Evolutionary conservation across 1,140 invertebrate species (phyloP), one percentile per base, ranked within the genome.

Genomic region (Drosophila santomea): DNA sequence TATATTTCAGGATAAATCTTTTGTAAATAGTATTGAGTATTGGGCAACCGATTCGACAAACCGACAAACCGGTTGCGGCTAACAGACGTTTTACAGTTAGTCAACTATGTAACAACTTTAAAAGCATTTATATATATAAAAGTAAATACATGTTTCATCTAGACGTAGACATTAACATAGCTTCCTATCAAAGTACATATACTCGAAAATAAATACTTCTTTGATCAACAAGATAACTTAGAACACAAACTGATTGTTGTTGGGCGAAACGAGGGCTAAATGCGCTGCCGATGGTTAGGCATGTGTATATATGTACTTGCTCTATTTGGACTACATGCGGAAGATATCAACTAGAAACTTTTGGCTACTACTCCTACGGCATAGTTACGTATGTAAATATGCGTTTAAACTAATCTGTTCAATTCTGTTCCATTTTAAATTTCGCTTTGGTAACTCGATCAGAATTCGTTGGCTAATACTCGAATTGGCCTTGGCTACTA

Each of bases 291-390:
- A 56, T 69, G 62, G 36, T 55, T 48, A 17, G 11, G 25, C 50
- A 67, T 47, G 35, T 50, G 38, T 55, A 79, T 17, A 48, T 43
- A 39, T 39, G 38, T 39, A 39, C 7, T 32, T 32, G 58, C 58
- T 25, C n/a, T 67, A 56, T 59, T 39, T 15, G 48, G 45, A 51
- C 32, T 64, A 54, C 38, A 71, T 47, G 57, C 55, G 83, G 74
- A 86, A 86, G 78, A 78, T 75, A 61, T 85, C 45, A 57, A 64
- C 60, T 74, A 80, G n/a, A 51, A 52, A 56, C 28, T 63, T 72
- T 90, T 88, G 85, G 80, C 80, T 80, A 84, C 84, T 50, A 77
- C 80, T 85, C 68, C 79, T 60, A 69, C 76, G 77, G 73, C 47
- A 71, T 39, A 63, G n/a, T n/a, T 50, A 50, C 39, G 43, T 51